Conservation (phyloP, 1,140 invertebrate species). For the Glomeris maerens region DNA sequence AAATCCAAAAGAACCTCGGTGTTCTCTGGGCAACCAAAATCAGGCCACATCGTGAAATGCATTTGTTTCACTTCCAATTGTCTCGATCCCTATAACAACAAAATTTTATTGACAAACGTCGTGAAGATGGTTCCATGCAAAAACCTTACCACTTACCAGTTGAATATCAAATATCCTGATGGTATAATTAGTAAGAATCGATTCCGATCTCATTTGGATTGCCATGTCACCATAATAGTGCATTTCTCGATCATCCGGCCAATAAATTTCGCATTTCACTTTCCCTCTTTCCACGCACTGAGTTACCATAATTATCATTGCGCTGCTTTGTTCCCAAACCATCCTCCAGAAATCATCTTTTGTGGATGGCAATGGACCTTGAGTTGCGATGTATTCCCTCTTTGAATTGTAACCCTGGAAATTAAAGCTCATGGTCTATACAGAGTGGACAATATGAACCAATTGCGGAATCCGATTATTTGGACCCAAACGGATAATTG, state of each 20-base stretch:
- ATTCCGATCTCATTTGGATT: constrained; percentile 5
- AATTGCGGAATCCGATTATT: too few species aligned
- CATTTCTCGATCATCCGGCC: constrained; percentile 7
- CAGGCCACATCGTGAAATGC: constrained; percentile 31
- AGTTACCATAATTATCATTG: constrained; percentile 36
- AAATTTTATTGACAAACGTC: constrained; percentile 3
- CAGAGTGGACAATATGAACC: background rate
- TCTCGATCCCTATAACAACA: constrained; percentile 22
- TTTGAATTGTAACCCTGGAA: constrained; percentile 20
- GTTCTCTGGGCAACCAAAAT: constrained; percentile 31
- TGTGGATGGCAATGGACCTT: constrained; percentile 33
- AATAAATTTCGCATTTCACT: constrained; percentile 18
- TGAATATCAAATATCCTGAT: constrained; percentile 11
- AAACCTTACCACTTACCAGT: constrained; percentile 3
- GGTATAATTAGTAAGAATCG: constrained; percentile 2
- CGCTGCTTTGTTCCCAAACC: constrained; percentile 36
- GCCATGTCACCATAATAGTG: constrained; percentile 11
- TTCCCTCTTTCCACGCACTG: constrained; percentile 27
- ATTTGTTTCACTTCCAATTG: constrained; percentile 26
- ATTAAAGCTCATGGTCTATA: background rate
- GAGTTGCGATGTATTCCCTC: constrained; percentile 31
- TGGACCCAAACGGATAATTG: too few species aligned
- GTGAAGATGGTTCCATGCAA: background rate
- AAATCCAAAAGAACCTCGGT: constrained; percentile 28
- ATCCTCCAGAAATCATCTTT: constrained; percentile 38